These are phyloP conservation scores for Tangara arthus DNA, from an alignment of 2,797 vertebrate genomes.

Conservation along the genomic window DNA sequence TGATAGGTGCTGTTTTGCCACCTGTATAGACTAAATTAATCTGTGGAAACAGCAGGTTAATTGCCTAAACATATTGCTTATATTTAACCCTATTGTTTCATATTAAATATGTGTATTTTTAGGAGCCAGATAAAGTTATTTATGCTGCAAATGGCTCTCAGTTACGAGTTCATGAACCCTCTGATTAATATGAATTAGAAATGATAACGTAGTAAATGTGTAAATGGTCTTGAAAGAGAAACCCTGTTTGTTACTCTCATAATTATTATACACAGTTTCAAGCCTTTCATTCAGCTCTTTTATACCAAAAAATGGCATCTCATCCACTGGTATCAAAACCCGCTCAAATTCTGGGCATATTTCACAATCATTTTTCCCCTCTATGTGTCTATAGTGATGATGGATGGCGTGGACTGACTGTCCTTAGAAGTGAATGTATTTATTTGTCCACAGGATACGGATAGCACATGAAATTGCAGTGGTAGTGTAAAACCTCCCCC, in stretches of 20 bases:
- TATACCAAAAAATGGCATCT: constrained; percentile 27
- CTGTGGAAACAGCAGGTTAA: constrained; percentile 28
- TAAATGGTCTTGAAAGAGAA: constrained; percentile 36
- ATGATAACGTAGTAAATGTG: constrained; percentile 41
- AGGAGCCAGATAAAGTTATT: constrained; percentile 44
- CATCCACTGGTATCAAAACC: not conserved
- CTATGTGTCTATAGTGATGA: constrained; percentile 59
- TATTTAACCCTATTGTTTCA: constrained; percentile 57
- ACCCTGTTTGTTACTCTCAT: not conserved
- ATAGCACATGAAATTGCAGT: constrained; percentile 65
- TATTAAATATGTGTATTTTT: constrained; percentile 29
- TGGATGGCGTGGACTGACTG: constrained; percentile 58
- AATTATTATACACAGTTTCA: not conserved
- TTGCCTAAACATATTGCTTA: constrained; percentile 30
- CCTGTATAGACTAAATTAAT: constrained; percentile 17
- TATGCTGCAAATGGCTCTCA: constrained; percentile 39
- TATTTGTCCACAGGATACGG: constrained; percentile 65
- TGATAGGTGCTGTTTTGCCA: not conserved
- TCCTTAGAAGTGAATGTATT: constrained; percentile 68
- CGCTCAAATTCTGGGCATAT: constrained; percentile 40
- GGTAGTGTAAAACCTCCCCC: constrained; percentile 67
- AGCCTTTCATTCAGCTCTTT: constrained; percentile 24
- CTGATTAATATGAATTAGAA: constrained; percentile 65
- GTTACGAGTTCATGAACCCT: constrained; percentile 36
- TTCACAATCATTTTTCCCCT: constrained; percentile 42